Evolutionary conservation across 2,113 vertebrate genomes (phyloP).

Genomic region (Bombycilla garrulus): DNA sequence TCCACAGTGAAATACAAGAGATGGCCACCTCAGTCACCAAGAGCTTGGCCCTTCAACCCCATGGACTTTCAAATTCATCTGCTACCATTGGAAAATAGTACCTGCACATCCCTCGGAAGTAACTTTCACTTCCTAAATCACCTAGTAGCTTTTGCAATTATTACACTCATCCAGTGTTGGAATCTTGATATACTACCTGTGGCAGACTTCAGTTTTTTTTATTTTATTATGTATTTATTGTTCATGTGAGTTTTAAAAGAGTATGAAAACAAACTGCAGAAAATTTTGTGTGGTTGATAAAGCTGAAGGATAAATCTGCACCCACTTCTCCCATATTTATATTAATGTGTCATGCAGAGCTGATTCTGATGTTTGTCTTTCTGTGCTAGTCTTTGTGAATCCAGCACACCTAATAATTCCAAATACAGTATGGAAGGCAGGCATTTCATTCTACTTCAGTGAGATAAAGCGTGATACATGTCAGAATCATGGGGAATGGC

Average conservation of each 20-base stretch:
- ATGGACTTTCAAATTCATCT: background rate
- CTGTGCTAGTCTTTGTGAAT: background rate
- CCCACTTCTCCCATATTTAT: background rate
- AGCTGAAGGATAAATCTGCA: constrained; percentile 1
- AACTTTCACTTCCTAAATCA: background rate
- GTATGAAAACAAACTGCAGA: constrained; percentile 18
- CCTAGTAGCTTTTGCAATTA: background rate
- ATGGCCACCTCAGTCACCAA: background rate
- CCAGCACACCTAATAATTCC: background rate
- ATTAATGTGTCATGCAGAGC: background rate
- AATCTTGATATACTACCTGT: background rate
- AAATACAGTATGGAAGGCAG: background rate
- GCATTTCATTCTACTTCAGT: background rate
- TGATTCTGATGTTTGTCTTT: background rate
- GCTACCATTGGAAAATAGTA: background rate
- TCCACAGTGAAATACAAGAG: background rate
- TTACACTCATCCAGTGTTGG: background rate
- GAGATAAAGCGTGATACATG: background rate
- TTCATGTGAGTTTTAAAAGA: background rate
- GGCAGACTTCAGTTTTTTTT: background rate
- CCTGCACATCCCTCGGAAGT: rapidly evolving
- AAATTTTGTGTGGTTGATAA: constrained; percentile 1
- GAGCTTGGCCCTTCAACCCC: background rate
- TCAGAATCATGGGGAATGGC: background rate
- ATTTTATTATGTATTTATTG: constrained; percentile 23